Evolutionary conservation across 2,113 vertebrate genomes (phyloP), one percentile per base, ranked within the genome.

Genomic region (Salvelinus namaycush): DNA sequence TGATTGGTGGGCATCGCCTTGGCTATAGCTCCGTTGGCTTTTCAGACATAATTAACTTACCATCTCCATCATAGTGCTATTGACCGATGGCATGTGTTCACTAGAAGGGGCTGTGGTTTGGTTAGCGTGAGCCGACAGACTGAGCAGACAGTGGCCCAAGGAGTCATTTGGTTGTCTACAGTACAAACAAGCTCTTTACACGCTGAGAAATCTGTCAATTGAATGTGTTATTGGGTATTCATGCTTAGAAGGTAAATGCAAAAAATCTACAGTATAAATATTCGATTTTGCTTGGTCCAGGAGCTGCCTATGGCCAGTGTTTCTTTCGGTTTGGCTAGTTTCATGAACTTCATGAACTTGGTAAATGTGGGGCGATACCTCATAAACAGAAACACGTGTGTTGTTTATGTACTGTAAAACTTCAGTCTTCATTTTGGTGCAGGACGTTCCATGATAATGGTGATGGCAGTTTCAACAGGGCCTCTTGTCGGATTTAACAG

Each of bases 1-100:
- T 60, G 70, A 75, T 68, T 49, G 49, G 65, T 31, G n/a, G 76
- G 51, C 44, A 31, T 71, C 70, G 24, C 62, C 66, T 44, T 44
- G 39, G 8, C 39, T 44, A 44, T 8, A 44, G 8, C 39, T 44
- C 8, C 8, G 26, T 60, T 76, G 54, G 72, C n/a, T 66, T 77
- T 77, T 79, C 70, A 78, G 6, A 68, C 74, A 65, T 84, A 74
- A 83, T 85, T 75, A 67, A 76, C 84, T 86, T 79, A 54, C 76
- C 54, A 22, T 80, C 64, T 70, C n/a, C 64, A 73, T 75, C 68
- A 68, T 51, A 76, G 59, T 1, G 39, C 70, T 67, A 64, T 44
- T 72, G 67, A 76, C 73, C 54, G 29, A 72, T 70, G 24, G 71
- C 29, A 29, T 68, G n/a, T 66, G 64, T 74, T 84, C 76, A 57